A percentile compares a stretch with the other conserved stretches of the same genome.
Evolutionary conservation across 2,888 invertebrate species (phyloP).

Genomic region (Poecilus cupreus): DNA sequence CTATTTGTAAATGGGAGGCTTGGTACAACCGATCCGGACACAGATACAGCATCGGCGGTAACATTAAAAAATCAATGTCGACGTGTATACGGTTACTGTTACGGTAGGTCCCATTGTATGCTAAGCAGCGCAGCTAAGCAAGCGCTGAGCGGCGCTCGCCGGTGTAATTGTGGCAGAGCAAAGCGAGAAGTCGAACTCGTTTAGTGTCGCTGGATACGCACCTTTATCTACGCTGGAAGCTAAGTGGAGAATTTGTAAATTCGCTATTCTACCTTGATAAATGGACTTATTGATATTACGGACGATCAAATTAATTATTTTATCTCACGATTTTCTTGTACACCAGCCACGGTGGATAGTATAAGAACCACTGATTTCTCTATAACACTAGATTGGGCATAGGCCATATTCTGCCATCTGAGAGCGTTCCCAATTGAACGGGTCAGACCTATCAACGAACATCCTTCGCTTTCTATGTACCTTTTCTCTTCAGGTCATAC

Average conservation of each 20-base stretch:
- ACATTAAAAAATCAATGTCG: slow-evolving; percentile 70
- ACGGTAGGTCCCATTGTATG: slow-evolving; percentile 68
- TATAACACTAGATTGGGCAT: too few relatives aligned
- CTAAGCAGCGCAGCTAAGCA: slow-evolving; percentile 69
- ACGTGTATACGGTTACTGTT: slow-evolving; percentile 58
- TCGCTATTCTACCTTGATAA: slow-evolving; percentile 13
- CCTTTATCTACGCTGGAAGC: slow-evolving; percentile 4
- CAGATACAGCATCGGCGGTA: slow-evolving; percentile 65
- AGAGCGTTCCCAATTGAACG: too few relatives aligned
- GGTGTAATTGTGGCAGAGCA: slow-evolving; percentile 11
- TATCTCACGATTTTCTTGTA: neutral
- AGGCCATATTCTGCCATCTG: too few relatives aligned
- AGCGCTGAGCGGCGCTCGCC: slow-evolving; percentile 67
- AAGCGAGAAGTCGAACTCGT: slow-evolving; percentile 36
- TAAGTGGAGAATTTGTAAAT: slow-evolving; percentile 43
- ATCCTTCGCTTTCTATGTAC: too few relatives aligned
- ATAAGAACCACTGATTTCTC: too few relatives aligned
- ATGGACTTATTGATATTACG: slow-evolving; percentile 28
- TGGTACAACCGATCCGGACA: slow-evolving; percentile 68
- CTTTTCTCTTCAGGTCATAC: too few relatives aligned
- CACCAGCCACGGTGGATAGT: too few relatives aligned
- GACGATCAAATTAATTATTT: neutral
- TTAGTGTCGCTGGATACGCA: slow-evolving; percentile 34
- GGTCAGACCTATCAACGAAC: too few relatives aligned
- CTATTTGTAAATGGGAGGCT: slow-evolving; percentile 71